Conservation (phyloP, 2,888 invertebrate species). For the Drosophila helvetica region DNA sequence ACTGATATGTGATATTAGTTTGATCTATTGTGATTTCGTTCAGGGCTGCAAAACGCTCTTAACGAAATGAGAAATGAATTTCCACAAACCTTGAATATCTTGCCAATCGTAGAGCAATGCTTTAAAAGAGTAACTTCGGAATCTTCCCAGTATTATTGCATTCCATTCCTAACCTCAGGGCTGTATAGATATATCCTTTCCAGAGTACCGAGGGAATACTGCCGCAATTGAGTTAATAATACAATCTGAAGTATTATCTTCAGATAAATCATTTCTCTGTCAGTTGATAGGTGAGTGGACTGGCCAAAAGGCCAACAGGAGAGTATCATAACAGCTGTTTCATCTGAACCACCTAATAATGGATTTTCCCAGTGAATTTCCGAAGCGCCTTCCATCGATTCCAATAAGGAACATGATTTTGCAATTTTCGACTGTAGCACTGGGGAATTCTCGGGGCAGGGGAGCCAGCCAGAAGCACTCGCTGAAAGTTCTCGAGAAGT, state of each 20-base stretch:
- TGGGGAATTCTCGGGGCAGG: slow-evolving; percentile 26
- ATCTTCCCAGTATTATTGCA: neutral
- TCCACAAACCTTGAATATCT: too few species aligned
- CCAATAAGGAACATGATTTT: slow-evolving; percentile 37
- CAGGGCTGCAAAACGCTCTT: slow-evolving; percentile 17
- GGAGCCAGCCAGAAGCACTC: slow-evolving; percentile 2
- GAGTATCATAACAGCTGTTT: slow-evolving; percentile 21
- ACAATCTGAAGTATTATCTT: neutral
- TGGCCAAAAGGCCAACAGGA: slow-evolving; percentile 1
- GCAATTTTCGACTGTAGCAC: slow-evolving; percentile 38
- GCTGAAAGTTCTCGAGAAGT: neutral
- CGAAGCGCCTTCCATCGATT: slow-evolving; percentile 31
- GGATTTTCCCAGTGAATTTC: slow-evolving; percentile 9
- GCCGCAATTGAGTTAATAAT: neutral
- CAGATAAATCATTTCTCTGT: slow-evolving; percentile 19
- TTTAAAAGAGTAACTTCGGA: neutral
- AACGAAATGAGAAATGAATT: neutral
- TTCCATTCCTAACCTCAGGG: too few species aligned
- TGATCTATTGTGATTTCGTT: slow-evolving; percentile 43
- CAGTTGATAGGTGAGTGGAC: neutral
- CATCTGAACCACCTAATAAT: slow-evolving; percentile 14
- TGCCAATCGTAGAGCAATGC: neutral
- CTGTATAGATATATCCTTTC: neutral
- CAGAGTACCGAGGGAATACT: neutral
- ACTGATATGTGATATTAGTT: slow-evolving; percentile 41